A percentile compares a stretch with the other conserved stretches of the same genome.
Evolutionary conservation across 2,888 invertebrate species (phyloP).

Genomic region (Lasioglossum figueresi): DNA sequence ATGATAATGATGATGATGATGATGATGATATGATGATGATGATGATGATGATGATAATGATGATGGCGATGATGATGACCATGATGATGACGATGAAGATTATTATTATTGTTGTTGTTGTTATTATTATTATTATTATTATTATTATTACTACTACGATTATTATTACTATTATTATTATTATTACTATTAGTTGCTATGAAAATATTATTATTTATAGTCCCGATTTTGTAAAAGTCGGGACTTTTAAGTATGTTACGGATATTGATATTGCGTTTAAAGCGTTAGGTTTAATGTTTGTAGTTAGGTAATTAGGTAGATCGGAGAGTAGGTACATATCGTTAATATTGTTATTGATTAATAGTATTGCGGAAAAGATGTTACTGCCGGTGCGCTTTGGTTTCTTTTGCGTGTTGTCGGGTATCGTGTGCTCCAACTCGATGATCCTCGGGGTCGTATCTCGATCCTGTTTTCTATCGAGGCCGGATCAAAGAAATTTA

Average conservation of each 20-base stretch:
- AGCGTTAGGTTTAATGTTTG: conserved; percentile 77
- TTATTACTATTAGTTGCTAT: conserved; percentile 61
- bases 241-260: conserved; percentile 65
- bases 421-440: neutral
- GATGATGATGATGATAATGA: conserved; percentile 60
- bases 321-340: conserved; percentile 79
- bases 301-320: conserved; percentile 74
- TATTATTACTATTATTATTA: conserved; percentile 60
- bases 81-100: conserved; percentile 69
- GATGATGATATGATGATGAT: neutral
- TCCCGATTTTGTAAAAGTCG: conserved; percentile 59
- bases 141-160: conserved; percentile 64
- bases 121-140: conserved; percentile 9
- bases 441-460: neutral
- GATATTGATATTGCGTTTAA: conserved; percentile 75
- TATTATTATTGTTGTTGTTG: conserved; percentile 30
- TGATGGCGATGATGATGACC: conserved; percentile 64
- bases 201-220: conserved; percentile 69
- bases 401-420: conserved; percentile 71
- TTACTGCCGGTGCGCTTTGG: conserved; percentile 78
- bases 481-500: neutral
- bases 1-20: conserved; percentile 41
- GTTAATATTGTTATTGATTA: conserved; percentile 79
- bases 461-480: neutral
- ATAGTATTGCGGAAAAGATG: conserved; percentile 78